Evolutionary conservation across 2,888 invertebrate species (phyloP), one percentile per base, ranked within the genome.

Genomic region (Stenchaetothrips biformis): DNA sequence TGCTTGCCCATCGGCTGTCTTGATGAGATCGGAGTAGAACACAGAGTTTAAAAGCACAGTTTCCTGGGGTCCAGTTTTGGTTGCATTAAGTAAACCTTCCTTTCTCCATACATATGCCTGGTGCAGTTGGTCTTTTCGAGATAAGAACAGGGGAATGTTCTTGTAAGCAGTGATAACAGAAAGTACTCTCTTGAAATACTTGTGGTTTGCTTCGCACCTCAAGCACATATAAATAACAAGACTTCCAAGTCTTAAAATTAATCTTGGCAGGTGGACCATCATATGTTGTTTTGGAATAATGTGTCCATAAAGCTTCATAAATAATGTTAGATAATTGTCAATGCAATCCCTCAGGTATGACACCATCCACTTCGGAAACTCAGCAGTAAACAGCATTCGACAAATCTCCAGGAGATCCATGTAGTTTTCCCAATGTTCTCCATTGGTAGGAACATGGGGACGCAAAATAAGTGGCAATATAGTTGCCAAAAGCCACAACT

Each of bases 201-300:
- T 78, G 78, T 78, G 78, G 6, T 78, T 78, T 8, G 78, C 11
- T 78, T 78, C 78, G 16, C 47, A 48, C n/a, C 78, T 9, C 78
- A 78, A 6, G n/a, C 48, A 47, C 11, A 13, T 48, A n/a, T 78
- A 78, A 48, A 18, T 78, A 6, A 48, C 18, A n/a, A 78, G 18
- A 47, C 48, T 47, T 6, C 18, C 78, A 6, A 78, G 47, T 6
- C 6, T 16, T n/a, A 48, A 13, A 78, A 16, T 18, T 8, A 6
- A 6, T 48, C 18, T 18, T 7, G n/a, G 18, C 9, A 18, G n/a
- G 13, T 78, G 8, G 6, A 13, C 13, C 9, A 78, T 78, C 6
- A 47, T 6, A 16, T 47, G 9, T n/a, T 8, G n/a, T n/a, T n/a
- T n/a, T n/a, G n/a, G n/a, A n/a, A n/a, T n/a, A n/a, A n/a, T n/a